phyloP scores from a whole-genome alignment of 2,113 vertebrate species.

The Addax nasomaculatus region DNA sequence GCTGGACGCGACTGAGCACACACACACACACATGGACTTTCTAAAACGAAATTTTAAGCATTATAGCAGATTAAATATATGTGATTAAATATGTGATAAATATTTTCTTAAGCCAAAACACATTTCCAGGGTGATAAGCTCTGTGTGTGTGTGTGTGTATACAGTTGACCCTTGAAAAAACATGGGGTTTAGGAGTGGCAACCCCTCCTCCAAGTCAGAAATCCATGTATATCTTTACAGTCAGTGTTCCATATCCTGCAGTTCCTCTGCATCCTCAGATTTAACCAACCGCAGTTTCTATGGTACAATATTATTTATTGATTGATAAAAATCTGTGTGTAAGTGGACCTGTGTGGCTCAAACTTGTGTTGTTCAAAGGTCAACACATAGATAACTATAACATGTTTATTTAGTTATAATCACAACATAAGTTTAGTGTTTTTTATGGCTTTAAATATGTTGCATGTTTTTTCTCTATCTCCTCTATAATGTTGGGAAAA shows the following conservation, averaged over 20 bases:
- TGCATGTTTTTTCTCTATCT: neutral
- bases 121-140: neutral
- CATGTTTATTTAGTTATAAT: neutral
- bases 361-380: neutral
- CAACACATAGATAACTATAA: neutral
- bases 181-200: neutral
- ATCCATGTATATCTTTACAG: neutral
- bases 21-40: neutral
- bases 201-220: neutral
- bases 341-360: neutral
- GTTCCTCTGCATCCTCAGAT: neutral
- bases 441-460: constrained; percentile 15
- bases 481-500: neutral
- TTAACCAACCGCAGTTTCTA: neutral
- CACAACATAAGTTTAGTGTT: neutral
- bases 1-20: neutral
- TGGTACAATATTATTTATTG: neutral
- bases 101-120: neutral
- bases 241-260: neutral
- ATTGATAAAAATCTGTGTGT: neutral
- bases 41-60: constrained; percentile 7
- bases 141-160: neutral
- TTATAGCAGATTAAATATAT: neutral
- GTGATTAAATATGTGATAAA: neutral
- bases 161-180: neutral